Base-by-base conservation (phyloP, 2,888 invertebrate species). In the Scaptomyza flava region DNA sequence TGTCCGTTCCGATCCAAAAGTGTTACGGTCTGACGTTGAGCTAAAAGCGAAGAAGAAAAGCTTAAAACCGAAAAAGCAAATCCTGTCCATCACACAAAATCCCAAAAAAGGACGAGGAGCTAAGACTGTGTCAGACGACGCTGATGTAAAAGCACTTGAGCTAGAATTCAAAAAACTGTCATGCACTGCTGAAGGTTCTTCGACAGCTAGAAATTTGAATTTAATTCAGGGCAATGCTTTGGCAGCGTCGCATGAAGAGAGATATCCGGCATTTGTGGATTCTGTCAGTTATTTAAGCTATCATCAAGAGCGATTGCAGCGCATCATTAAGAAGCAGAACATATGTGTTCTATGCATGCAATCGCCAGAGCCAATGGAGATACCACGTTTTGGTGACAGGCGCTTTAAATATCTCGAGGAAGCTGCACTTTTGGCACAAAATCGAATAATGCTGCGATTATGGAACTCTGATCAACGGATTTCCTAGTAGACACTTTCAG, bases 391-490 rank as follows among this genome's bases (percentile, higher is more conserved):
- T 47, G 71, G 79, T 46, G 84, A 81, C 36, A 65, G 30, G 6
- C 59, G 71, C 50, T 77, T 77, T 54, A 65, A 61, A 59, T 66
- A 61, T 42, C 65, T 81, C 17, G 84, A 83, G 46, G 79, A 77
- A 58, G 41, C 66, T 47, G 69, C 84, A 17, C 53, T 81, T 46
- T 66, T 74, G 64, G 66, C 69, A 23, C 84, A 83, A 57, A 83
- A 79, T 67, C 76, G 71, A 20, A 51, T 64, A 9, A 81, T 83
- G 83, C 66, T 75, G 45, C 66, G 68, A 51, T 52, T 59, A 57
- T 80, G 83, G 80, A 69, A 82, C 57, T 57, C 68, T 45, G 72
- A 80, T 66, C 52, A 51, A 56, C 57, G 74, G 33, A 75, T 80
- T 50, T 70, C 52, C 61, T 77, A 79, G 67, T 42, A 59, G 34